phyloP scores from a whole-genome alignment of 2,113 vertebrate species.

The Psittacula cyanocephala region DNA sequence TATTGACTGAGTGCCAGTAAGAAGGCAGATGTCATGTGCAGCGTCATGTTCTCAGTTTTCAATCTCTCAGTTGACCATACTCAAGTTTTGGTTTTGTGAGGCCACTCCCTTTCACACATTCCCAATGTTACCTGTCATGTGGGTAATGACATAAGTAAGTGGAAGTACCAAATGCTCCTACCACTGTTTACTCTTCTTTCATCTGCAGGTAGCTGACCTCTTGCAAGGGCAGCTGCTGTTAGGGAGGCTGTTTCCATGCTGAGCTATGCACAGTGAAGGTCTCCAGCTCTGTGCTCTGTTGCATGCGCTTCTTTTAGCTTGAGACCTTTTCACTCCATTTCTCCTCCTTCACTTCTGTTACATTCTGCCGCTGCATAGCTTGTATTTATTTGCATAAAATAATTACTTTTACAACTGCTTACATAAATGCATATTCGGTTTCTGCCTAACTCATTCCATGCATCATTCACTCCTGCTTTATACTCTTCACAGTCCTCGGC shows the following conservation, averaged over 20 bases:
- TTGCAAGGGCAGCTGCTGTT: not conserved
- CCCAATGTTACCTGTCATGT: not conserved
- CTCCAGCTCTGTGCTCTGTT: not conserved
- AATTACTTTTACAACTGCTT: not conserved
- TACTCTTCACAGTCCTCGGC: not conserved
- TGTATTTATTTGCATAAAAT: conserved; percentile 4
- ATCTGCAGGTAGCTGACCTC: not conserved
- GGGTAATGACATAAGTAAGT: fast-evolving
- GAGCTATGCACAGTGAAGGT: fast-evolving
- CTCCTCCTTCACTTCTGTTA: not conserved
- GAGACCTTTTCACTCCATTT: not conserved
- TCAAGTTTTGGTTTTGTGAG: not conserved
- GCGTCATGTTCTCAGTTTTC: not conserved
- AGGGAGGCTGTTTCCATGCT: not conserved
- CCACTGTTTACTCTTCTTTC: not conserved
- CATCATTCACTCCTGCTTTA: not conserved
- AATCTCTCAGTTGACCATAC: not conserved
- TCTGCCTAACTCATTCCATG: not conserved
- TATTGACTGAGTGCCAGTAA: not conserved
- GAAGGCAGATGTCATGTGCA: not conserved
- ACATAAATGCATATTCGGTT: not conserved
- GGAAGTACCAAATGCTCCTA: not conserved
- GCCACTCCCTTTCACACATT: not conserved
- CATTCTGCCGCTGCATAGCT: not conserved
- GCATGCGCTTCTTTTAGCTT: not conserved